A percentile compares a stretch with the other conserved stretches of the same genome.
phyloP scores from a whole-genome alignment of 2,113 vertebrate species.

The Nyctereutes procyonoides region DNA sequence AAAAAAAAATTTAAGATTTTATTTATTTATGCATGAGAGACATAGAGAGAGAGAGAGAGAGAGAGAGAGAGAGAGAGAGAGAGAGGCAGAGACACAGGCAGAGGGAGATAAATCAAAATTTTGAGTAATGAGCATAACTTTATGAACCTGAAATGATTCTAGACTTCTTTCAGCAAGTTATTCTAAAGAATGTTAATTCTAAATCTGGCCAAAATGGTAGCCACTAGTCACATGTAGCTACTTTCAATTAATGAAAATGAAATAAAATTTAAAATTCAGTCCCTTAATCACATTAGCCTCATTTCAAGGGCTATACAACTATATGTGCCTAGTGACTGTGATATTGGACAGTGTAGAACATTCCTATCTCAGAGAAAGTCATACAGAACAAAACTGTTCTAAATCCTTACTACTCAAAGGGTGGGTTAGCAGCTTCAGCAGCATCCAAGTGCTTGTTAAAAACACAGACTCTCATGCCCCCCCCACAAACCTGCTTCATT shows the following conservation, averaged over 20 bases:
- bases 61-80: too few relatives aligned
- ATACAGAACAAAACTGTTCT: background rate
- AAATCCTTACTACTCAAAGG: constrained; percentile 25
- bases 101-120: background rate
- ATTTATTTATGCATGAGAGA: too few relatives aligned
- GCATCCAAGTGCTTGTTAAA: constrained; percentile 4
- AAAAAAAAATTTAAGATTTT: too few relatives aligned
- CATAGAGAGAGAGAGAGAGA: too few relatives aligned
- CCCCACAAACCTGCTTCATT: constrained; percentile 21
- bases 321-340: background rate
- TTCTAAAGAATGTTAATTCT: constrained; percentile 23
- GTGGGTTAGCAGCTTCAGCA: background rate
- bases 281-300: background rate
- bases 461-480: background rate
- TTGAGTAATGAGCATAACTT: constrained; percentile 15
- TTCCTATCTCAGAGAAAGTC: constrained; percentile 31
- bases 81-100: too few relatives aligned
- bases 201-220: background rate
- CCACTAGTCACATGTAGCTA: background rate
- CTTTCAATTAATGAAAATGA: constrained; percentile 46
- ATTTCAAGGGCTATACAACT: background rate
- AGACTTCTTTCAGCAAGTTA: constrained; percentile 28
- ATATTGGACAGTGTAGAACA: background rate
- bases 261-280: constrained; percentile 34
- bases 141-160: constrained; percentile 50